Conservation (phyloP, 2,888 invertebrate species). For the Rugalucina vietnamica region DNA sequence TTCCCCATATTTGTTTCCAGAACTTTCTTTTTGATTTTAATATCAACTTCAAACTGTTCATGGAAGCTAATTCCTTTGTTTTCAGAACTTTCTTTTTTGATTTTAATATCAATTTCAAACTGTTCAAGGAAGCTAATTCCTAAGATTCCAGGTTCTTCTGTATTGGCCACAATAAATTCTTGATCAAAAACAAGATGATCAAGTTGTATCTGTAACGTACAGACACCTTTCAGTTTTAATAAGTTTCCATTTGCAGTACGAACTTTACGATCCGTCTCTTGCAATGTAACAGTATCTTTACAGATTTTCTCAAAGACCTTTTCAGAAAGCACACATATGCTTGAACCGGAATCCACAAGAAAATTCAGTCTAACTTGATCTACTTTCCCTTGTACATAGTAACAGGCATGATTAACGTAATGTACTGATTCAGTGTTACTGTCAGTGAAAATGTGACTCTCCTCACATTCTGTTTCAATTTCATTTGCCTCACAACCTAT, state of each 20-base stretch:
- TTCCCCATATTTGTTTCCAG: not conserved
- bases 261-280: not conserved
- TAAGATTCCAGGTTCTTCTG: not conserved
- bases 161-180: conserved; percentile 1
- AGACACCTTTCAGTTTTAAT: not conserved
- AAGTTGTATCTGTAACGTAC: not conserved
- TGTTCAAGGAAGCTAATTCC: conserved; percentile 4
- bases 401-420: not conserved
- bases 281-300: not conserved
- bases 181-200: not conserved
- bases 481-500: no score
- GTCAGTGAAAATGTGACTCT: no score
- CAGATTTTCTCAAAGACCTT: not conserved
- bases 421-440: not conserved
- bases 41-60: no score
- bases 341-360: not conserved
- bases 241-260: not conserved
- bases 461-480: no score
- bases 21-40: no score
- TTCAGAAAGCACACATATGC: not conserved
- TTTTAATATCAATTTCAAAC: not conserved
- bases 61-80: no score
- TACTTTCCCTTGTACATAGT: not conserved
- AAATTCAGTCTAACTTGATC: not conserved
- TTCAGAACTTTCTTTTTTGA: no score